Conservation (phyloP, 2,113 vertebrate species). For the Megaleporinus macrocephalus region DNA sequence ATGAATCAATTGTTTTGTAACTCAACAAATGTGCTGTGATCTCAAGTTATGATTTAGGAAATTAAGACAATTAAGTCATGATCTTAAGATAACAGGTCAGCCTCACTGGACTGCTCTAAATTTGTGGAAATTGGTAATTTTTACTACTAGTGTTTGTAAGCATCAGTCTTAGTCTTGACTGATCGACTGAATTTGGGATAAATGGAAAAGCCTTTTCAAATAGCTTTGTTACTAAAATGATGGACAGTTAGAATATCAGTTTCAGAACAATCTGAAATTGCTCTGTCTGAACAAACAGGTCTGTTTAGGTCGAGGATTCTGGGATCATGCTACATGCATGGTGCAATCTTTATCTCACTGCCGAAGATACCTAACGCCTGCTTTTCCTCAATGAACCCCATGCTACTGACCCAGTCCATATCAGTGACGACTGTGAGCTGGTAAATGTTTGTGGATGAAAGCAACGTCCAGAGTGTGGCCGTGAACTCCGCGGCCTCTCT, state of each 20-base stretch:
- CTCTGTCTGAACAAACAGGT: background rate
- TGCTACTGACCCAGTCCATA: constrained; percentile 63
- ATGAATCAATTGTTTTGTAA: too few relatives aligned
- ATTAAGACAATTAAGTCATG: too few relatives aligned
- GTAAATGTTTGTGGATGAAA: constrained; percentile 70
- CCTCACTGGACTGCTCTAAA: too few relatives aligned
- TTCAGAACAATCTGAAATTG: background rate
- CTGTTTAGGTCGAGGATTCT: background rate
- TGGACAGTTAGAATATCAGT: background rate
- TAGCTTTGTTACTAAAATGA: background rate
- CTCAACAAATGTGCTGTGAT: too few relatives aligned
- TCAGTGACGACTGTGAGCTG: constrained; percentile 51
- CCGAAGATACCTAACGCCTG: background rate
- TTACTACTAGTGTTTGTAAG: too few relatives aligned
- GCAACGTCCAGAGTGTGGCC: constrained; percentile 42
- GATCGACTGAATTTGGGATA: too few relatives aligned
- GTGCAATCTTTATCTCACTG: constrained; percentile 22
- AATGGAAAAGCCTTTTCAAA: too few relatives aligned
- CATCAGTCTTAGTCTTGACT: too few relatives aligned
- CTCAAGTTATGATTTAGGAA: too few relatives aligned
- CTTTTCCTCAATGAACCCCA: constrained; percentile 48
- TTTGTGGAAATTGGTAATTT: too few relatives aligned
- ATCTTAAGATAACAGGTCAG: too few relatives aligned
- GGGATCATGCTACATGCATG: background rate
- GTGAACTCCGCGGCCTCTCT: background rate